Percentiles rank a stretch among this genome's conserved stretches.
Evolutionary conservation across 2,113 vertebrate genomes (phyloP).

Genomic region (Cyrtonyx montezumae): DNA sequence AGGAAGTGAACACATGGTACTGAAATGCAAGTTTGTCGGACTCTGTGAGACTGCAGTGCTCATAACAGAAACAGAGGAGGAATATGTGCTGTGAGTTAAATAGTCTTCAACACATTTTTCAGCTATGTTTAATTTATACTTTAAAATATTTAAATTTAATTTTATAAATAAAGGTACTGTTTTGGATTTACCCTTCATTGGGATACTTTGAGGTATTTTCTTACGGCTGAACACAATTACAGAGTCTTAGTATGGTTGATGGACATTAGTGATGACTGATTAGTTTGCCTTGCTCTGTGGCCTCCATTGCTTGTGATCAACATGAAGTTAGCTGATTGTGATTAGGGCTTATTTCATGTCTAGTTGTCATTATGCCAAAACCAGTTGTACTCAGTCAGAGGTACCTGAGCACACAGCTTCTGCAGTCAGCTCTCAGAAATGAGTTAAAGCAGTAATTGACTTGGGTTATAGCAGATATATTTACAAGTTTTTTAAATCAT

Average conservation of each 20-base stretch:
- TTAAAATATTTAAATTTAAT: background rate
- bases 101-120: background rate
- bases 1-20: background rate
- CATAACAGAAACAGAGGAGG: background rate
- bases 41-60: background rate
- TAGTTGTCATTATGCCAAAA: background rate
- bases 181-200: background rate
- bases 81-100: background rate
- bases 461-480: background rate
- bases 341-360: background rate
- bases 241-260: background rate
- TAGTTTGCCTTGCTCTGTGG: background rate
- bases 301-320: background rate
- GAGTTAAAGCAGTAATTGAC: constrained; percentile 4
- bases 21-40: background rate
- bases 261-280: background rate
- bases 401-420: background rate
- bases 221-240: background rate
- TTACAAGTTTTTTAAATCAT: background rate
- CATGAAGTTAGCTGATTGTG: background rate
- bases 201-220: background rate
- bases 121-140: background rate
- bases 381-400: background rate
- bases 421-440: background rate
- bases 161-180: background rate